phyloP scores from a whole-genome alignment of 2,113 vertebrate species.

The Cranoglanis bouderius region DNA sequence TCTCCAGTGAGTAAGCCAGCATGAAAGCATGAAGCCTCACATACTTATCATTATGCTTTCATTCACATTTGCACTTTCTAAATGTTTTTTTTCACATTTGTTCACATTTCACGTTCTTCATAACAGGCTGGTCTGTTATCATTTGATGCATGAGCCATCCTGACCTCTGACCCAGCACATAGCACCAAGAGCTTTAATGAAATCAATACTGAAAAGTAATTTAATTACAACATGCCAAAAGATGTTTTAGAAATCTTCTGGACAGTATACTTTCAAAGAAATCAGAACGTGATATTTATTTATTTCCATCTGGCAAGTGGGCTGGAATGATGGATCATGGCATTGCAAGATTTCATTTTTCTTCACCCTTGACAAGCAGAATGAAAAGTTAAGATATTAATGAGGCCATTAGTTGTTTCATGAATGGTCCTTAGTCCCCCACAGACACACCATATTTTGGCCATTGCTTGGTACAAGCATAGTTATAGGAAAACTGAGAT shows the following conservation, averaged over 20 bases:
- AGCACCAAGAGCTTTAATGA: constrained; percentile 30
- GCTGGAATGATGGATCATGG: not conserved
- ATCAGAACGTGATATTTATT: not conserved
- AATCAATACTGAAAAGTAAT: constrained; percentile 48
- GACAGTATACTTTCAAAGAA: not conserved
- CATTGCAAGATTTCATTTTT: constrained; percentile 15
- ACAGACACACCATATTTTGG: constrained; percentile 7
- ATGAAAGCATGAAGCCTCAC: not conserved
- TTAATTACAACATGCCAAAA: constrained; percentile 33
- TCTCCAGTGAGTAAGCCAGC: constrained; percentile 10
- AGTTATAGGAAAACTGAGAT: not conserved
- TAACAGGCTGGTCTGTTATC: not conserved
- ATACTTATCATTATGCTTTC: not conserved
- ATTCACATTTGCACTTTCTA: not conserved
- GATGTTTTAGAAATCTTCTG: not conserved
- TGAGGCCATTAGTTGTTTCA: constrained; percentile 25
- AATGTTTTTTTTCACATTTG: not conserved
- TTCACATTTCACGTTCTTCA: not conserved
- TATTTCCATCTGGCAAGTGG: constrained; percentile 7
- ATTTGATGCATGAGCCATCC: constrained; percentile 25
- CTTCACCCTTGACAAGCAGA: not conserved
- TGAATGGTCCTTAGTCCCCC: not conserved
- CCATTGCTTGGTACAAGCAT: not conserved
- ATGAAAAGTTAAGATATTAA: not conserved
- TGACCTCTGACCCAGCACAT: constrained; percentile 24